phyloP scores from a whole-genome alignment of 2,113 vertebrate species.

The Vulpes vulpes region DNA sequence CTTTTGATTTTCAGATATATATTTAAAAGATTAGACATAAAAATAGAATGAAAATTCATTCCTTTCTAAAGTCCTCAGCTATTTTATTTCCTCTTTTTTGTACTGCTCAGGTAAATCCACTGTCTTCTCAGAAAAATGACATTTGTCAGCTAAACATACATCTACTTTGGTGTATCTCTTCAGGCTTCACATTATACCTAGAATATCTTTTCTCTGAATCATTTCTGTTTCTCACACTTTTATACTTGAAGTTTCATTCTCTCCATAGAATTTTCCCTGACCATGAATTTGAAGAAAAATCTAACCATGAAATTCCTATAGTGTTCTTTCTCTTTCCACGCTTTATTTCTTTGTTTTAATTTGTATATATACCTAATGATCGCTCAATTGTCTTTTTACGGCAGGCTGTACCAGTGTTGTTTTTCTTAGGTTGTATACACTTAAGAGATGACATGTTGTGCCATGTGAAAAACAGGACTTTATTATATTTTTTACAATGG shows the following conservation, averaged over 20 bases:
- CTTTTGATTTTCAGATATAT: slow-evolving; percentile 74
- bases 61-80: slow-evolving; percentile 48
- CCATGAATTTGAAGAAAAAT: slow-evolving; percentile 26
- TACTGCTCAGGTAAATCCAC: background rate
- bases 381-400: slow-evolving; percentile 14
- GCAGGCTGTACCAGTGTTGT: background rate
- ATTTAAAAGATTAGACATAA: slow-evolving; percentile 51
- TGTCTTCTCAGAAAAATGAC: slow-evolving; percentile 21
- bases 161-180: slow-evolving; percentile 16
- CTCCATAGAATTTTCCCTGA: background rate
- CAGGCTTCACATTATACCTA: background rate
- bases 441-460: background rate
- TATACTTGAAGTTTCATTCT: background rate
- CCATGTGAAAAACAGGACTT: background rate
- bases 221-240: slow-evolving; percentile 33
- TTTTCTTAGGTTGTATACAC: background rate
- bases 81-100: slow-evolving; percentile 55
- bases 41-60: slow-evolving; percentile 52
- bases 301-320: background rate
- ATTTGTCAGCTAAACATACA: slow-evolving; percentile 12
- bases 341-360: slow-evolving; percentile 34
- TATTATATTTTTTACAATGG: background rate
- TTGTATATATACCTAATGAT: background rate
- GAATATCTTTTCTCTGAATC: background rate
- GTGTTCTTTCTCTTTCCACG: background rate